Evolutionary conservation across 53 echinoderm and acorn worm genomes (phyloP), one percentile per base, ranked within the genome.

Genomic region (Paracentrotus lividus): DNA sequence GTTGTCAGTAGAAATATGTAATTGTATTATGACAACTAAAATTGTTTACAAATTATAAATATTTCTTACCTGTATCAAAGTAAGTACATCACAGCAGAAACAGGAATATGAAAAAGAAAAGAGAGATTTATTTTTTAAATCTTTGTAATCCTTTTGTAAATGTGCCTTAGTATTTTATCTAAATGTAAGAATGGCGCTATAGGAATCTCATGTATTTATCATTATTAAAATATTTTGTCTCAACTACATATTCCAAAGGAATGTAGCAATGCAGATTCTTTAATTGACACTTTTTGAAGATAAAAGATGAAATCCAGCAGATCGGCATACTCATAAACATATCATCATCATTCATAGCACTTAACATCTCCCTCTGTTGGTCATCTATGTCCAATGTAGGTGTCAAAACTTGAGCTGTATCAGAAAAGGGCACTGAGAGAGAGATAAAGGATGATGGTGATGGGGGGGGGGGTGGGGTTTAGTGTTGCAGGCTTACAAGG

Each of bases 361-460:
- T n/a, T 47, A 81, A 81, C 36, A 81, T 18, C 81, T 9, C 81
- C 81, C 81, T 81, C 81, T 81, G 45, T n/a, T 81, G 81, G 2
- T 27, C 47, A 81, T 81, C 18, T 47, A 26, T n/a, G 47, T 45
- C 3, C 12, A 47, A 45, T 44, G 81, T 8, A 45, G 47, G 81
- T 45, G 81, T 49, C 40, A 72, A 15, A 18, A 20, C 18, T 40
- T 72, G 72, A 67, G 67, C 34, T 13, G 67, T 14, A 32, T 67
- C 40, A 72, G 18, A 72, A 32, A 13, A 38, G 72, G 40, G 36
- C 40, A n/a, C n/a, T 23, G 78, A 77, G 10, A 77, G 21, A 23
- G 42, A 43, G 78, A 42, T 42, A 77, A 14, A 77, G 64, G 31
- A 64, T 9, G 10, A 6, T 5, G 34, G 3, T 18, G 20, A 59